Conservation (phyloP, 2,797 vertebrate genomes). For the Pitangus sulphuratus region DNA sequence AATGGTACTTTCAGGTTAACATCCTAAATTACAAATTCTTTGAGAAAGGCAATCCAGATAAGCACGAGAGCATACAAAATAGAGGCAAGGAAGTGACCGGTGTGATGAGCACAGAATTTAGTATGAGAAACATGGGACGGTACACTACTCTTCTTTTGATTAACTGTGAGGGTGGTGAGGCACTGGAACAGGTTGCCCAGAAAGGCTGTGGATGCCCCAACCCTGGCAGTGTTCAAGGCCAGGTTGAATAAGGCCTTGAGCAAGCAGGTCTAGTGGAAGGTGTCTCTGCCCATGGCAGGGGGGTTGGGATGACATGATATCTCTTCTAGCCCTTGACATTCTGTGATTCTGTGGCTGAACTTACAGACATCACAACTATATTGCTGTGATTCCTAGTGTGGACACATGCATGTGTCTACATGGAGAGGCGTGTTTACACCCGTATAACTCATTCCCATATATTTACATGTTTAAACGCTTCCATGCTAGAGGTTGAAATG, state of each 20-base stretch:
- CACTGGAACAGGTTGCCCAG: neutral
- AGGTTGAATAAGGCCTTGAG: neutral
- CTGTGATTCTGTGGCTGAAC: neutral
- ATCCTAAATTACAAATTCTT: neutral
- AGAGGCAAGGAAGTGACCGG: neutral
- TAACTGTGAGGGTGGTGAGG: neutral
- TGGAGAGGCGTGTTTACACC: neutral
- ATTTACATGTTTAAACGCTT: constrained; percentile 39
- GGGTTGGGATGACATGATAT: neutral
- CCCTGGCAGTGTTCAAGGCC: neutral
- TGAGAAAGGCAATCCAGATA: neutral
- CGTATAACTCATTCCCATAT: neutral
- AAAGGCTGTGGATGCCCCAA: neutral
- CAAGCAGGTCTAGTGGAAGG: neutral
- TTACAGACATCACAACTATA: neutral
- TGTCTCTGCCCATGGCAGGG: neutral
- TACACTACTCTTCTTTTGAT: neutral
- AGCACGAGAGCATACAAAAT: neutral
- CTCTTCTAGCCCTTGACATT: neutral
- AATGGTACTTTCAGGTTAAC: neutral
- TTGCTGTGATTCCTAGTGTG: neutral
- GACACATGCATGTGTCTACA: neutral
- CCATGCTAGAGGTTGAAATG: neutral
- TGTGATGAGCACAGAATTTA: neutral
- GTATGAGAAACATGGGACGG: neutral